These are phyloP conservation scores for Hirudo medicinalis DNA, from an alignment of 1,140 invertebrate genomes.

Conservation along the genomic window DNA sequence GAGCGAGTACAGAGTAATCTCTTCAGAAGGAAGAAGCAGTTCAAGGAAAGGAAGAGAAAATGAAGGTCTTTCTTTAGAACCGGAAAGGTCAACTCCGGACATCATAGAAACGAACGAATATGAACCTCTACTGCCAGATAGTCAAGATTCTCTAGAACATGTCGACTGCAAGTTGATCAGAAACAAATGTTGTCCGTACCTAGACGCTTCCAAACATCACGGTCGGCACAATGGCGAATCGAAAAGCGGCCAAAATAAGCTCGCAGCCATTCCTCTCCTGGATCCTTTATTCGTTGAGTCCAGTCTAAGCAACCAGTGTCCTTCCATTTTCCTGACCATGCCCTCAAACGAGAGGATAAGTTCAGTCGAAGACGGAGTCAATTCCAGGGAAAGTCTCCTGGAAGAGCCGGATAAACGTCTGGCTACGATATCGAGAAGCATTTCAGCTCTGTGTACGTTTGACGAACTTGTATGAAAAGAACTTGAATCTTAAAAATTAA, in stretches of 20 bases:
- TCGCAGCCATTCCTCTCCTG: background rate
- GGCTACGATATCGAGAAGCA: background rate
- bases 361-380: background rate
- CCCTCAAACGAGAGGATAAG: slow-evolving; percentile 3
- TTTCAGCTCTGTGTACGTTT: background rate
- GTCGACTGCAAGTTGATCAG: too few species aligned
- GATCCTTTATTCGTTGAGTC: background rate
- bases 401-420: too few species aligned
- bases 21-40: too few species aligned
- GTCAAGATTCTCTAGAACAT: too few species aligned
- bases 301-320: background rate
- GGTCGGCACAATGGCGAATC: background rate
- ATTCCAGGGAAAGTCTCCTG: background rate
- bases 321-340: slow-evolving; percentile 6
- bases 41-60: too few species aligned
- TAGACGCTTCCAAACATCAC: background rate
- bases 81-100: too few species aligned
- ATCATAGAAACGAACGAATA: too few species aligned
- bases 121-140: too few species aligned
- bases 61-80: too few species aligned
- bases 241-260: background rate
- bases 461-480: background rate
- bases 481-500: too few species aligned
- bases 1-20: too few species aligned
- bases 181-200: too few species aligned